phyloP scores from a whole-genome alignment of 1,140 invertebrate genomes.

The Brachionus rubens region DNA sequence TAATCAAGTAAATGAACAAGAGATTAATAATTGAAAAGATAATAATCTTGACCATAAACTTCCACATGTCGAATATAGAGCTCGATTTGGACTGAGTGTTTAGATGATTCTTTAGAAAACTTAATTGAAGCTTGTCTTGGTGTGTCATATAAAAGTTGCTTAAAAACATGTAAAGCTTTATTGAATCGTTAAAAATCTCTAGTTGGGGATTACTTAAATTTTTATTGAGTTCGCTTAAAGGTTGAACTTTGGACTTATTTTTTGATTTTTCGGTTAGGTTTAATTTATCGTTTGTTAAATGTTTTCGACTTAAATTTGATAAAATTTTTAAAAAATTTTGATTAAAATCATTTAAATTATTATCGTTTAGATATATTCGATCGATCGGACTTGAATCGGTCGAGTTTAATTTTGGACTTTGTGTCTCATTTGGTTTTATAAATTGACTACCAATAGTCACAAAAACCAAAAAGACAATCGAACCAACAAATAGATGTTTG shows the following conservation, averaged over 20 bases:
- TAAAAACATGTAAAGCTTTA: neutral
- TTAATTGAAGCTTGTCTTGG: neutral
- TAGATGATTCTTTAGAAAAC: neutral
- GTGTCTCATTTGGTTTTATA: neutral
- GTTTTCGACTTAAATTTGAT: neutral
- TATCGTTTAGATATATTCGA: neutral
- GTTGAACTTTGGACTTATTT: neutral
- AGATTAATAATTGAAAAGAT: conserved; percentile 10
- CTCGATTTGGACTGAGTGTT: neutral
- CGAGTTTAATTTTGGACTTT: neutral
- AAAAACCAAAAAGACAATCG: neutral
- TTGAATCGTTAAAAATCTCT: conserved; percentile 17
- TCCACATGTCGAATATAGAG: conserved; percentile 8
- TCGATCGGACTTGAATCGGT: neutral
- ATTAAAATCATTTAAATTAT: conserved; percentile 23
- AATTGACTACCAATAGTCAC: neutral
- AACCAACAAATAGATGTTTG: conserved; percentile 2
- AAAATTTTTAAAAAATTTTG: conserved; percentile 16
- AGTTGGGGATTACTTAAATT: neutral
- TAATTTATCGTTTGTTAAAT: neutral
- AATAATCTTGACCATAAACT: conserved; percentile 3
- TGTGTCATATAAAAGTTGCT: neutral
- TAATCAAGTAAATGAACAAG: conserved; percentile 13
- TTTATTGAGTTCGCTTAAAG: neutral
- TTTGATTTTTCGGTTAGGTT: neutral